A percentile compares a stretch with the other conserved stretches of the same genome.
These are phyloP conservation scores for Ciconia stormi DNA, from an alignment of 2,113 vertebrate species.

Conservation along the genomic window DNA sequence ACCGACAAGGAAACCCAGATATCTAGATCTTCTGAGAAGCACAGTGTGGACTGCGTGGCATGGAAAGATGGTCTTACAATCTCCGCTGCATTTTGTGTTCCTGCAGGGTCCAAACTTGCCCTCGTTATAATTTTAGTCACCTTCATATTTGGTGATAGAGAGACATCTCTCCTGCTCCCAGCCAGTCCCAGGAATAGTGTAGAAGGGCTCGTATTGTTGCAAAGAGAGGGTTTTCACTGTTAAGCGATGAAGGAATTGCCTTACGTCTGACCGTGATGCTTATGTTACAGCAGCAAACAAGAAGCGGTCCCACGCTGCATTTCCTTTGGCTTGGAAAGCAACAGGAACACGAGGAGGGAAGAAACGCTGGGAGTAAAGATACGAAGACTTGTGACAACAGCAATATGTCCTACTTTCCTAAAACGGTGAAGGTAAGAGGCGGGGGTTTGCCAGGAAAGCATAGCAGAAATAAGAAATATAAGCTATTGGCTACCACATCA, in stretches of 20 bases:
- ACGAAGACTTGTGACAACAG: neutral
- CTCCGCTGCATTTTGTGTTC: neutral
- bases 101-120: neutral
- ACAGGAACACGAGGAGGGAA: neutral
- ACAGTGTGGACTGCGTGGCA: fast-evolving
- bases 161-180: neutral
- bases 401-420: neutral
- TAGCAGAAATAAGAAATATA: neutral
- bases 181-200: neutral
- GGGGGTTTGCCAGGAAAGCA: neutral
- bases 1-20: neutral
- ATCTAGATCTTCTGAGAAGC: neutral
- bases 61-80: neutral
- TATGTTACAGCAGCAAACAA: neutral
- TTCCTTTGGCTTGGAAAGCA: neutral
- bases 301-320: neutral
- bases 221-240: neutral
- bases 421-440: neutral
- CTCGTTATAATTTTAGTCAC: neutral
- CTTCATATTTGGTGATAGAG: neutral
- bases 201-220: neutral
- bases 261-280: neutral
- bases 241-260: neutral
- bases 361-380: neutral
- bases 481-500: neutral